Conservation (phyloP, 2,113 vertebrate species). For the Eublepharis macularius region DNA sequence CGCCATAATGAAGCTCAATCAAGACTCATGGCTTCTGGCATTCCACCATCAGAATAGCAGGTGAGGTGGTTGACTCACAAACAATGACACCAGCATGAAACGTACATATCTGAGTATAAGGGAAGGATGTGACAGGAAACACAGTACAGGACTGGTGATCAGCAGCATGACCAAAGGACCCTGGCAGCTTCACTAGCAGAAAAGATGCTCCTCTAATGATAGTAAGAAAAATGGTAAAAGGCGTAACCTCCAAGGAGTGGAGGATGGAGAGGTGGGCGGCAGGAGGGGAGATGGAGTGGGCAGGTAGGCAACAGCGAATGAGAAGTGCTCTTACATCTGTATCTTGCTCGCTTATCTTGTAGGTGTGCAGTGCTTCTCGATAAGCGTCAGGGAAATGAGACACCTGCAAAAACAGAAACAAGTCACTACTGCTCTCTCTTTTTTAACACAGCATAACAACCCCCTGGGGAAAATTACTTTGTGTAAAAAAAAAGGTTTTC, state of each 20-base stretch:
- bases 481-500: background rate
- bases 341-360: conserved; percentile 93
- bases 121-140: background rate
- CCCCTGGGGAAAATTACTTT: background rate
- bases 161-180: background rate
- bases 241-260: background rate
- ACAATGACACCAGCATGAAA: background rate
- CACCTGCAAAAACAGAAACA: conserved; percentile 75
- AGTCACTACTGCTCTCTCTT: conserved; percentile 15
- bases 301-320: conserved; percentile 3
- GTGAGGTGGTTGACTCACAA: background rate
- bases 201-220: background rate
- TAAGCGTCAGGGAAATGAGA: conserved; percentile 88
- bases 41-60: background rate
- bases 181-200: conserved; percentile 6
- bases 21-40: background rate
- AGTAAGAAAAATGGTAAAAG: background rate
- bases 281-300: background rate
- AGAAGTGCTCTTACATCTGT: conserved; percentile 86
- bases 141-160: background rate
- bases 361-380: conserved; percentile 85
- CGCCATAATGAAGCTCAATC: background rate
- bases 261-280: background rate
- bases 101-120: background rate
- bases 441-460: background rate